Percentiles rank a stretch among this genome's conserved stretches.
These are phyloP conservation scores for Pseudomyrmex pallidus DNA, from an alignment of 1,140 invertebrate genomes.

Conservation along the genomic window DNA sequence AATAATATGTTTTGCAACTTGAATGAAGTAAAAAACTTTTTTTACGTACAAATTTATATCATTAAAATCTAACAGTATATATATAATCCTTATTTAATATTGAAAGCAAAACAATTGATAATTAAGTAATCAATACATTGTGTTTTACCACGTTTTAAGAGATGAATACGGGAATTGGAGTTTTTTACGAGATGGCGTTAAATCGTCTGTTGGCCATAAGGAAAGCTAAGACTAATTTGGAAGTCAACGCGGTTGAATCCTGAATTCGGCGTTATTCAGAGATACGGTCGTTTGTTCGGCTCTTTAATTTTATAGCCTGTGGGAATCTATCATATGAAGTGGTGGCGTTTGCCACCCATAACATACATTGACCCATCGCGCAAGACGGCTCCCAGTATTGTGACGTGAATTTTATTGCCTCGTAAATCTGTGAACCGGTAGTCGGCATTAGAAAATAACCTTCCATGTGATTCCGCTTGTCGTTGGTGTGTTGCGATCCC, in stretches of 20 bases:
- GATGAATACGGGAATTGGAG: too few relatives aligned
- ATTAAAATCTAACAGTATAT: too few relatives aligned
- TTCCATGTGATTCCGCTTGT: slow-evolving; percentile 46
- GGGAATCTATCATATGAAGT: slow-evolving; percentile 84
- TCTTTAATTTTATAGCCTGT: slow-evolving; percentile 83
- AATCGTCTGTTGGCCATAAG: slow-evolving; percentile 7
- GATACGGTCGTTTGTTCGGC: slow-evolving; percentile 82
- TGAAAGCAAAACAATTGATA: too few relatives aligned
- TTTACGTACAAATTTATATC: too few relatives aligned
- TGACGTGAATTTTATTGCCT: slow-evolving; percentile 83
- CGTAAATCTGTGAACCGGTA: slow-evolving; percentile 80
- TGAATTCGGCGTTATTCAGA: slow-evolving; percentile 55
- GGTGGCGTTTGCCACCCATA: slow-evolving; percentile 78
- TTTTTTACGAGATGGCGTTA: slow-evolving; percentile 5
- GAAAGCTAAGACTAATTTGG: background rate
- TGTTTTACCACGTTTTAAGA: background rate
- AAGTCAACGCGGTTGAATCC: slow-evolving; percentile 40
- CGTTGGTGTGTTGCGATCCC: slow-evolving; percentile 49
- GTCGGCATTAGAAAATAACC: slow-evolving; percentile 82
- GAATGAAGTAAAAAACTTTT: too few relatives aligned
- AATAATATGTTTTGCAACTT: too few relatives aligned
- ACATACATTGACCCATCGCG: slow-evolving; percentile 51
- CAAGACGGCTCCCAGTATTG: slow-evolving; percentile 74
- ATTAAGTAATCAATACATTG: background rate
- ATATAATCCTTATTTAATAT: too few relatives aligned